Base-by-base conservation (phyloP, 1,140 invertebrate species). In the Papilio helenus region DNA sequence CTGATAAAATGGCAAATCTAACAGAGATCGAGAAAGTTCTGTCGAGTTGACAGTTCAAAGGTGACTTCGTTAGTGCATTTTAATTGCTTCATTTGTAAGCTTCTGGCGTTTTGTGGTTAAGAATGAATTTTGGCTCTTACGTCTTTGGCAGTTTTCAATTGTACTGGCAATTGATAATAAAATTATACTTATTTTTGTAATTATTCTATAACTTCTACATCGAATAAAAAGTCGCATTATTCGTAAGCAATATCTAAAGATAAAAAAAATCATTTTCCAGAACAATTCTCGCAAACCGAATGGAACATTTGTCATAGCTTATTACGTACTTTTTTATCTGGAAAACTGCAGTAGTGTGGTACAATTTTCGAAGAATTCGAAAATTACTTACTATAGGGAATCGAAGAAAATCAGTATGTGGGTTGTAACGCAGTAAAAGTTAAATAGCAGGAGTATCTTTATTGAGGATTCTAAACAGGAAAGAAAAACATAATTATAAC, bases 31-130 rank as follows among this genome's bases (percentile, higher is more conserved):
- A 34, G 61, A 68, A 29, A 68, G 26, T 29, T 68, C 14, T 68
- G 61, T 29, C 26, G 61, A 68, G 12, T 34, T 29, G 23, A 68
- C 61, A 68, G 61, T 68, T 68, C 3, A 29, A 68, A 68, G 61
- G 61, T 68, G 26, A 3, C 23, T 12, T 68, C 61, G 61, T 68
- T 68, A 68, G 61, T 68, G 61, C 61, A 29, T 16, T 29, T 68
- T 68, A 68, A 68, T 68, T 68, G 61, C 61, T 68, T 68, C 61
- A 29, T 68, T 29, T 68, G 61, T 68, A 29, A 68, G 61, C 3
- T 68, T 3, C 26, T 29, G 3, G 61, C 61, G 61, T 29, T 29
- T 29, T 16, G 61, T 68, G 61, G 61, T 68, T 29, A 68, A 68
- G 26, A 34, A 55, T 55, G 14, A 49, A 16, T 55, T n/a, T 55